Conservation (phyloP, 2,113 vertebrate genomes). For the Cnemophilus loriae region DNA sequence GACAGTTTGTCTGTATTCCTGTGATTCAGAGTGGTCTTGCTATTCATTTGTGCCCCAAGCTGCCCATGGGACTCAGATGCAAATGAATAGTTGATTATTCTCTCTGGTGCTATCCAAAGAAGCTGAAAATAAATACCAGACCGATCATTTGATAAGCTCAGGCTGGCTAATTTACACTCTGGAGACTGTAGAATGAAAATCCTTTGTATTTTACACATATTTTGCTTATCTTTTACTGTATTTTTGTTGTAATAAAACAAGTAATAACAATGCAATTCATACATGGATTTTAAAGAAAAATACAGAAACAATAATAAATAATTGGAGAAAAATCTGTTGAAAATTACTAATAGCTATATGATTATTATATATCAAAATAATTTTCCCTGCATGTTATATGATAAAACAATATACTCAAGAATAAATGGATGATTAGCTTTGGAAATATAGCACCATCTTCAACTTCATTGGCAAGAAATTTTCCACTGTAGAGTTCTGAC, state of each 20-base stretch:
- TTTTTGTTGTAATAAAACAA: not conserved
- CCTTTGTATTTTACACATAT: not conserved
- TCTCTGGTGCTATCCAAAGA: not conserved
- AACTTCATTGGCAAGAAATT: not conserved
- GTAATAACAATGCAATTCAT: not conserved
- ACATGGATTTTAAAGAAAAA: not conserved
- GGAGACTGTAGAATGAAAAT: not conserved
- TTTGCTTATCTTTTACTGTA: not conserved
- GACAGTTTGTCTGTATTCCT: not conserved
- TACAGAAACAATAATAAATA: not conserved
- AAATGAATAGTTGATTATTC: constrained; percentile 29
- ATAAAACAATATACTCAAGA: not conserved
- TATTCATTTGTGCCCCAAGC: not conserved
- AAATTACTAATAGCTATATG: not conserved
- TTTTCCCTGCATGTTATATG: not conserved
- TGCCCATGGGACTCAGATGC: not conserved
- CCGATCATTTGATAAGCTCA: not conserved
- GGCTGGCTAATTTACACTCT: not conserved
- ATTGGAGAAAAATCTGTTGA: not conserved
- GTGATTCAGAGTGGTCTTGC: not conserved
- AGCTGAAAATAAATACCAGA: constrained; percentile 10
- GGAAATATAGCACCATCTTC: not conserved
- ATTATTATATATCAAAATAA: not conserved
- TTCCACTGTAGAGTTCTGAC: not conserved
- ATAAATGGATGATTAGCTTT: not conserved